Conservation (phyloP, 92 coral and sea anemone species). For the Umimayanthus chanpuru region DNA sequence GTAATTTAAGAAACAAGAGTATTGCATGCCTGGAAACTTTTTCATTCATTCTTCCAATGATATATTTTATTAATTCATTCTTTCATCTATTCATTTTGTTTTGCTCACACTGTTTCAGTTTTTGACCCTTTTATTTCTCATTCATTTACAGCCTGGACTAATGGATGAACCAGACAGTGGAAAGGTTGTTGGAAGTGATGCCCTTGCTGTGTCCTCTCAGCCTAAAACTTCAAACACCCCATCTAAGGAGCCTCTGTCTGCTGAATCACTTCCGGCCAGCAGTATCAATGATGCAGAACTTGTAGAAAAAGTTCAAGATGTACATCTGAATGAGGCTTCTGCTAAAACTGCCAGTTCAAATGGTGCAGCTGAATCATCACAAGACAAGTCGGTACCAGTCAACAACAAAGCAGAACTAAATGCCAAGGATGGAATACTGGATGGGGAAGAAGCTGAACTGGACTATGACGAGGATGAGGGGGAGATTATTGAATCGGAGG, state of each 20-base stretch:
- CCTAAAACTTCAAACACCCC: neutral
- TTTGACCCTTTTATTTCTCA: neutral
- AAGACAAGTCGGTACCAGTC: neutral
- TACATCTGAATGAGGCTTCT: constrained; percentile 12
- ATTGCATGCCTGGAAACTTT: too few relatives aligned
- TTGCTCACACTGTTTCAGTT: too few relatives aligned
- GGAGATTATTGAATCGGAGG: constrained; percentile 26
- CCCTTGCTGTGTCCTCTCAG: neutral
- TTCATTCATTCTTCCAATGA: too few relatives aligned
- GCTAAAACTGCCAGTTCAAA: neutral
- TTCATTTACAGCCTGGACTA: neutral
- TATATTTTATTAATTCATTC: too few relatives aligned
- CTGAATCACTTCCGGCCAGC: neutral
- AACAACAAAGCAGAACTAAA: constrained; percentile 7
- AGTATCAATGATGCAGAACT: constrained; percentile 7
- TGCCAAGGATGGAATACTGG: constrained; percentile 27
- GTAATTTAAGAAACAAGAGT: too few relatives aligned
- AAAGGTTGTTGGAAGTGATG: neutral
- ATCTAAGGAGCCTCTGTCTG: constrained; percentile 12
- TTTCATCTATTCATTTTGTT: too few relatives aligned
- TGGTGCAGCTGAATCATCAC: neutral
- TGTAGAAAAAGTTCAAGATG: neutral
- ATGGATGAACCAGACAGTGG: constrained; percentile 38
- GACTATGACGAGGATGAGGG: constrained; percentile 42
- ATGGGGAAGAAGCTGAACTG: constrained; percentile 29